A percentile compares a stretch with the other conserved stretches of the same genome.
These are phyloP conservation scores for Tetanocera ferruginea DNA, from an alignment of 2,888 invertebrate species.

Conservation along the genomic window DNA sequence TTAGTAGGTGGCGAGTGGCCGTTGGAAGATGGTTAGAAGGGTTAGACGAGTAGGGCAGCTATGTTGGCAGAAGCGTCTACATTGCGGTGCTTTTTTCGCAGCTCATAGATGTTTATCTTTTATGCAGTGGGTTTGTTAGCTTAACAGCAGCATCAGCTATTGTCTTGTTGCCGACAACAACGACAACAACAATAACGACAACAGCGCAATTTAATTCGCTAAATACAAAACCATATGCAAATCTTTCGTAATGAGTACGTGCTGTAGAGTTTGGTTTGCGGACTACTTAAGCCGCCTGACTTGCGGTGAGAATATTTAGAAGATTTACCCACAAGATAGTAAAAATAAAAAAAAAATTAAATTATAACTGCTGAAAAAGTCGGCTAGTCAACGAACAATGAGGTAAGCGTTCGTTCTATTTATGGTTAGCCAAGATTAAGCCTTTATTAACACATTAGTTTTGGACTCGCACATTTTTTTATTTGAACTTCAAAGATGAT, in stretches of 20 bases:
- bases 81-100: neutral
- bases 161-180: neutral
- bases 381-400: no score
- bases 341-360: no score
- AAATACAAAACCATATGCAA: neutral
- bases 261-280: neutral
- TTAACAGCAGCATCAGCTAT: neutral
- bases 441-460: no score
- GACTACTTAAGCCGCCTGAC: neutral
- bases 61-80: neutral
- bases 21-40: neutral
- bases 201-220: neutral
- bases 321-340: neutral
- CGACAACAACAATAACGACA: no score
- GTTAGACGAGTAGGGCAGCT: neutral
- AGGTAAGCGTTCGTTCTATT: no score
- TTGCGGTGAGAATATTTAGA: neutral
- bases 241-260: neutral
- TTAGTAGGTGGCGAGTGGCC: neutral
- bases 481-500: no score
- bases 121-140: neutral
- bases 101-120: neutral
- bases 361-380: no score
- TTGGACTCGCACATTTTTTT: no score
- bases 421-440: no score